These are phyloP conservation scores for Erebia palarica DNA, from an alignment of 2,888 invertebrate species.

Conservation along the genomic window DNA sequence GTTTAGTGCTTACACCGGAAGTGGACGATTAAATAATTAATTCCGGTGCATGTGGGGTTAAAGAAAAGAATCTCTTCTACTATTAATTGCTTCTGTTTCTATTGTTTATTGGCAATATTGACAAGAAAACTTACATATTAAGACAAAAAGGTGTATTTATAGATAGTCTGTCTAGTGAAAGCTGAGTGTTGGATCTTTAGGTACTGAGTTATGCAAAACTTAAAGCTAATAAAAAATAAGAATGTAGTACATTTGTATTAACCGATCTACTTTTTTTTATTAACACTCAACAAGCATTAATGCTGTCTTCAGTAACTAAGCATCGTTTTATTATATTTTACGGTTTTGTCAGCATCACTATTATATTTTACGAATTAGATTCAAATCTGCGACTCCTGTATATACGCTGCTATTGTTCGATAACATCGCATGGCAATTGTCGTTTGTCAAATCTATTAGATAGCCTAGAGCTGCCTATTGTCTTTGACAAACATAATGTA, in stretches of 20 bases:
- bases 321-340: neutral
- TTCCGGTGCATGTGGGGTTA: conserved; percentile 6
- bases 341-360: neutral
- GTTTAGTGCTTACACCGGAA: conserved; percentile 30
- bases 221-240: no score
- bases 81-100: no score
- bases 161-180: no score
- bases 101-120: no score
- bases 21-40: conserved; percentile 27
- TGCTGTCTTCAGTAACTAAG: no score
- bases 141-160: no score
- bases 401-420: conserved; percentile 1
- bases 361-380: conserved; percentile 5
- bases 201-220: no score
- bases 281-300: no score
- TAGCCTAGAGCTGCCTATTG: conserved; percentile 2
- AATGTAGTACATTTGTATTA: no score
- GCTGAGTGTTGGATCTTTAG: no score
- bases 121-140: no score
- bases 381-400: neutral
- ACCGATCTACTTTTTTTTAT: no score
- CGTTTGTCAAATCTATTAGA: conserved; percentile 7
- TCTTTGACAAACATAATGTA: conserved; percentile 4
- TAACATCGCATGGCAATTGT: conserved; percentile 13
- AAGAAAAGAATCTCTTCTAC: neutral